Evolutionary conservation across 2,888 invertebrate genomes (phyloP).

Genomic region (Machimus rusticus): DNA sequence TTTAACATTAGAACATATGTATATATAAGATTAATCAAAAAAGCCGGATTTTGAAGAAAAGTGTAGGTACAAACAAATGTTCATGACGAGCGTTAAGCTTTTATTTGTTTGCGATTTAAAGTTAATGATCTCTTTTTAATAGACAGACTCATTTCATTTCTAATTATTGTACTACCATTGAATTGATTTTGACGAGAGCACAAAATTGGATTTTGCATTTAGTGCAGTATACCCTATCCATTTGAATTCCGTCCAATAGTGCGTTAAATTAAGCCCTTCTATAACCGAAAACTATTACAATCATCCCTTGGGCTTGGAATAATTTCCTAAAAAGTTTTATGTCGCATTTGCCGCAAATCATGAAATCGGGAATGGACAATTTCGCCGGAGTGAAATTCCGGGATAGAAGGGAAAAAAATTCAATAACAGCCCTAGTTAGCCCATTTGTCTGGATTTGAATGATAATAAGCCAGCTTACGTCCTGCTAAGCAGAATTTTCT

Average conservation of each 20-base stretch:
- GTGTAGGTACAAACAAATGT: not conserved
- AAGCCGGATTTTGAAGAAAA: too few species aligned
- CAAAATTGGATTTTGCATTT: not conserved
- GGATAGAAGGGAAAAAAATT: not conserved
- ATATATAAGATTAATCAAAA: too few species aligned
- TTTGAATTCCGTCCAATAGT: not conserved
- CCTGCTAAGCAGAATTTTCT: slow-evolving; percentile 5
- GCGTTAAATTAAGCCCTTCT: not conserved
- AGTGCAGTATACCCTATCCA: not conserved
- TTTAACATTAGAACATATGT: too few species aligned
- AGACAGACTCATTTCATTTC: not conserved
- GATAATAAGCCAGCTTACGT: slow-evolving; percentile 5
- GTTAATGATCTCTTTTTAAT: not conserved
- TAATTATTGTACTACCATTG: not conserved
- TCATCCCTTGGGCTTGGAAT: not conserved
- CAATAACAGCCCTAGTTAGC: slow-evolving; percentile 2
- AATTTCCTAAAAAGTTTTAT: not conserved
- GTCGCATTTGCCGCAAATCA: not conserved
- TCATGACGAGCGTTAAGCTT: not conserved
- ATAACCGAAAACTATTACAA: not conserved
- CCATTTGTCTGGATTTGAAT: slow-evolving; percentile 21
- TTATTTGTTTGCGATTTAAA: not conserved
- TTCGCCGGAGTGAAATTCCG: not conserved
- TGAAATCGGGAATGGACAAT: not conserved
- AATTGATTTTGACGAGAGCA: not conserved